A percentile compares a stretch with the other conserved stretches of the same genome.
These are phyloP conservation scores for Argyresthia albistria DNA, from an alignment of 2,888 invertebrate species.

Conservation along the genomic window DNA sequence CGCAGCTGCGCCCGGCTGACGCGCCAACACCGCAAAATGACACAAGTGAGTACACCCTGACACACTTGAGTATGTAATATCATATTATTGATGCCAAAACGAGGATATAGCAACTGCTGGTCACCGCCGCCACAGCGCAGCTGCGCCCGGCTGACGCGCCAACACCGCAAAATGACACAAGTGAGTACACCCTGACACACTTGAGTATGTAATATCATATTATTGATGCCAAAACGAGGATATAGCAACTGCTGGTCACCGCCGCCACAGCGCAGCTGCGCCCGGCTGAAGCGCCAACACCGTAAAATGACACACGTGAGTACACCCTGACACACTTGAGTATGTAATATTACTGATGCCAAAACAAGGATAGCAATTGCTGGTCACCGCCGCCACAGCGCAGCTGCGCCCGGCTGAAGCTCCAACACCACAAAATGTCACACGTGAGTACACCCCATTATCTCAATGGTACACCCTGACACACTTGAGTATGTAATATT, in stretches of 20 bases:
- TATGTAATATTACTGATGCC: too few relatives aligned
- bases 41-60: slow-evolving; percentile 40
- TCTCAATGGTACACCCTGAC: not conserved
- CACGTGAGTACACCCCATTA: slow-evolving; percentile 29
- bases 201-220: not conserved
- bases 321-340: not conserved
- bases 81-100: too few relatives aligned
- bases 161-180: slow-evolving; percentile 54
- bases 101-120: slow-evolving; percentile 36
- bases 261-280: slow-evolving; percentile 49
- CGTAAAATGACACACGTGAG: slow-evolving; percentile 56
- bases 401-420: slow-evolving; percentile 62
- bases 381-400: slow-evolving; percentile 36
- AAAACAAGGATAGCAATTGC: slow-evolving; percentile 22
- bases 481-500: not conserved
- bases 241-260: slow-evolving; percentile 35
- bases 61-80: not conserved
- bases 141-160: slow-evolving; percentile 61
- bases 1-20: slow-evolving; percentile 59
- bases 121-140: slow-evolving; percentile 42
- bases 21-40: slow-evolving; percentile 55
- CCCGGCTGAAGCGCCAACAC: slow-evolving; percentile 56
- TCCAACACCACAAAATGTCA: slow-evolving; percentile 53
- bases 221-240: too few relatives aligned
- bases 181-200: slow-evolving; percentile 16